phyloP scores from a whole-genome alignment of 2,888 invertebrate genomes.

The Brachyptera risi region DNA sequence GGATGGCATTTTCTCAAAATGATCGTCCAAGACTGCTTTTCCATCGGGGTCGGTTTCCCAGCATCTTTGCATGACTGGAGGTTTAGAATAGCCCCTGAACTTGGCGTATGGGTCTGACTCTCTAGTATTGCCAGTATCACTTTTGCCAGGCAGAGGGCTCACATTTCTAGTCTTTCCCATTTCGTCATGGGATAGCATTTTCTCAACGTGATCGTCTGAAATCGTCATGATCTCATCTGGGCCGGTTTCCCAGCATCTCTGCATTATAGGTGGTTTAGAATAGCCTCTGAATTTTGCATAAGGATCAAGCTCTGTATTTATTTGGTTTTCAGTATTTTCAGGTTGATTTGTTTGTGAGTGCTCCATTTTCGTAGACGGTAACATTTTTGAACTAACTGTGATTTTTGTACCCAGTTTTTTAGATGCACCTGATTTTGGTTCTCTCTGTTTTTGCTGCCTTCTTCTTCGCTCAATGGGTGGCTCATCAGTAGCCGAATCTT shows the following conservation, averaged over 20 bases:
- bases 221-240: neutral
- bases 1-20: too few relatives aligned
- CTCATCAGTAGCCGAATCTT: neutral
- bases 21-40: neutral
- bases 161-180: too few relatives aligned
- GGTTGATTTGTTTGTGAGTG: neutral
- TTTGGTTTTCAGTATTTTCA: constrained; percentile 34
- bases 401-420: constrained; percentile 38
- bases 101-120: neutral
- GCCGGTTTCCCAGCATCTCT: constrained; percentile 1
- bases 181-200: neutral
- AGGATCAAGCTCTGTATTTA: constrained; percentile 37
- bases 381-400: constrained; percentile 27
- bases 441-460: constrained; percentile 32
- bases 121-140: neutral
- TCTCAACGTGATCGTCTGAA: neutral
- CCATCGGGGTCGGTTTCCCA: neutral
- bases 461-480: constrained; percentile 29
- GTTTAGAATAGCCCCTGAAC: neutral
- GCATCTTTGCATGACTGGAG: neutral
- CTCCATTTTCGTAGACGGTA: constrained; percentile 14
- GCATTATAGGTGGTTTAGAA: constrained; percentile 3
- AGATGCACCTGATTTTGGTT: constrained; percentile 30
- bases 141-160: neutral
- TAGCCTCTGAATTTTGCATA: neutral